phyloP scores from a whole-genome alignment of 1,140 invertebrate genomes.

The Oscheius sp. region DNA sequence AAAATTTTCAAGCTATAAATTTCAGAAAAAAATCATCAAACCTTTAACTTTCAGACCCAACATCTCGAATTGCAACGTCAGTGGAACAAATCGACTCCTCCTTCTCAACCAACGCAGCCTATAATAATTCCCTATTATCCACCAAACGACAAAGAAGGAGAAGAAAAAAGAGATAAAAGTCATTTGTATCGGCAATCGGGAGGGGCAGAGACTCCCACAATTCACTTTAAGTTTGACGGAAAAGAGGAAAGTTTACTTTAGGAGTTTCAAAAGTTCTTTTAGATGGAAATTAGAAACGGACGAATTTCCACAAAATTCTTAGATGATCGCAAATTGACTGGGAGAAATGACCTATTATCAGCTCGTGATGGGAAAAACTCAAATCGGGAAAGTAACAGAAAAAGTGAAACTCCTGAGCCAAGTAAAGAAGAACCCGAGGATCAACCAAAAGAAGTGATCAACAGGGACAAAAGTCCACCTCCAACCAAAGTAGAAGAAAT shows the following conservation, averaged over 20 bases:
- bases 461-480: no score
- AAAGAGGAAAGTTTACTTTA: not conserved
- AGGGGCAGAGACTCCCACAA: no score
- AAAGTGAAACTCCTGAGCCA: no score
- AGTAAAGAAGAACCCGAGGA: no score
- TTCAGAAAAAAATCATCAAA: no score
- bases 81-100: not conserved
- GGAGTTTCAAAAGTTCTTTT: not conserved
- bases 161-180: not conserved
- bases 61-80: not conserved
- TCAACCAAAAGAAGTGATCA: not conserved
- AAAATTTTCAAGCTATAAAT: not conserved
- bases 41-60: not conserved
- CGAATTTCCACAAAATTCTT: not conserved
- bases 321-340: no score
- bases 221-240: not conserved
- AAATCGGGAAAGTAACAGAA: not conserved
- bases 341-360: no score
- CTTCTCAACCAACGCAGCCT: not conserved
- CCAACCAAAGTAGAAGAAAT: no score
- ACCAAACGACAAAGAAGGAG: not conserved
- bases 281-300: not conserved
- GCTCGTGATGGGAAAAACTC: not conserved
- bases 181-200: not conserved
- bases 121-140: slow-evolving; percentile 2